These are phyloP conservation scores for Clusia tigrina DNA, from an alignment of 2,888 invertebrate species.

Conservation along the genomic window DNA sequence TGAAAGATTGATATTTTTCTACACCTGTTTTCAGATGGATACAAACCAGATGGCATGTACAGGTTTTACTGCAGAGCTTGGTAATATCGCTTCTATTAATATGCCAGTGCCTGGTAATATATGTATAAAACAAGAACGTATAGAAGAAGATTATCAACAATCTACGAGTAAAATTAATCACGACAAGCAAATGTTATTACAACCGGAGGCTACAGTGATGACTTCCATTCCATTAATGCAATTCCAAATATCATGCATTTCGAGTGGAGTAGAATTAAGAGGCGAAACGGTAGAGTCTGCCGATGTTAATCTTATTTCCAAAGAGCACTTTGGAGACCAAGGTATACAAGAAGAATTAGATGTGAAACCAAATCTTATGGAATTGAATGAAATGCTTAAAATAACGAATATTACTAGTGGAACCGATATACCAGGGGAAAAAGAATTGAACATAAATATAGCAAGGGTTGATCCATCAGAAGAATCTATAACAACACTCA, in stretches of 20 bases:
- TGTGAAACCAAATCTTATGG: constrained; percentile 55
- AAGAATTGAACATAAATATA: background rate
- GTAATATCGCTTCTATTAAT: background rate
- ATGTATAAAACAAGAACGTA: constrained; percentile 51
- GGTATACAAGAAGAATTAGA: constrained; percentile 39
- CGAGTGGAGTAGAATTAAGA: constrained; percentile 44
- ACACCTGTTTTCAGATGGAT: constrained; percentile 3
- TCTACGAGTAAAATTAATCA: constrained; percentile 15
- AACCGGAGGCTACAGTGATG: constrained; percentile 46
- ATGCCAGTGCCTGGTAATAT: constrained; percentile 35
- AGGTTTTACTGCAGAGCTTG: too few relatives aligned
- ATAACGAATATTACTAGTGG: constrained; percentile 55
- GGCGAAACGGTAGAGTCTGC: background rate
- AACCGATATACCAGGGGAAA: constrained; percentile 45
- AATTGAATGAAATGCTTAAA: constrained; percentile 54
- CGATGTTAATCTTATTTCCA: too few relatives aligned
- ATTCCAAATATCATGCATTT: constrained; percentile 48
- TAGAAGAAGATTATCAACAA: constrained; percentile 34
- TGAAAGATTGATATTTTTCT: constrained; percentile 23
- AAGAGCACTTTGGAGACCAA: too few relatives aligned
- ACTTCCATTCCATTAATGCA: constrained; percentile 54
- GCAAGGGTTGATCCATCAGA: background rate
- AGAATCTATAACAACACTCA: constrained; percentile 11
- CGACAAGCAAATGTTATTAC: constrained; percentile 31
- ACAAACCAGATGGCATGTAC: background rate